A percentile compares a stretch with the other conserved stretches of the same genome.
phyloP scores from a whole-genome alignment of 2,797 vertebrate species.

The Paratrypauchen microcephalus region DNA sequence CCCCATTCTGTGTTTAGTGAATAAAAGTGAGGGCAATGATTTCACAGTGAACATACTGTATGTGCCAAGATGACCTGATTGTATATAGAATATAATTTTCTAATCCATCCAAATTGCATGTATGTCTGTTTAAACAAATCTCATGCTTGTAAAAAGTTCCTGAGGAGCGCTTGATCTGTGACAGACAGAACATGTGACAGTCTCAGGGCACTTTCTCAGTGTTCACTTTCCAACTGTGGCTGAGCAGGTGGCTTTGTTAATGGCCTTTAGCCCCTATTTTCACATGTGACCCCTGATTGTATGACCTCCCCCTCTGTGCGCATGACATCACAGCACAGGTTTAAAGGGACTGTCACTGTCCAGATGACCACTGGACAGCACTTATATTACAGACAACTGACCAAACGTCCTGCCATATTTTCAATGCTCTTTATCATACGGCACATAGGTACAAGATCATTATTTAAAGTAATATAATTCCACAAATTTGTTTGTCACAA shows the following conservation, averaged over 20 bases:
- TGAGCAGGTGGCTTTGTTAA: constrained; percentile 58
- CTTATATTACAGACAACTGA: background rate
- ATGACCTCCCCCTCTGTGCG: constrained; percentile 46
- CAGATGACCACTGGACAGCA: constrained; percentile 27
- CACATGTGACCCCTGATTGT: constrained; percentile 55
- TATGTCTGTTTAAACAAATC: background rate
- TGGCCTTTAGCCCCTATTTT: constrained; percentile 49
- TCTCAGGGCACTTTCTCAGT: constrained; percentile 32
- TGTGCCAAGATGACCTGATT: background rate
- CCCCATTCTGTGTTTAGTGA: too few species aligned
- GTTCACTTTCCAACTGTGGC: constrained; percentile 10
- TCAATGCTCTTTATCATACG: too few species aligned
- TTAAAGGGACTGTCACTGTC: constrained; percentile 54
- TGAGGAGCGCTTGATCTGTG: background rate
- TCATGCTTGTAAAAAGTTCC: background rate
- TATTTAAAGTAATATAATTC: background rate
- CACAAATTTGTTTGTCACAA: too few species aligned
- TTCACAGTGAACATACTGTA: too few species aligned
- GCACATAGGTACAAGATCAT: too few species aligned
- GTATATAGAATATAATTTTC: background rate
- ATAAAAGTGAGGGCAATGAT: too few species aligned
- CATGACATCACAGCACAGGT: constrained; percentile 63
- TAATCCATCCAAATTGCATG: background rate
- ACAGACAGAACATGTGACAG: constrained; percentile 7
- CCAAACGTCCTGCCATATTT: background rate